phyloP scores from a whole-genome alignment of 2,888 invertebrate genomes.

The Sericinus montela region DNA sequence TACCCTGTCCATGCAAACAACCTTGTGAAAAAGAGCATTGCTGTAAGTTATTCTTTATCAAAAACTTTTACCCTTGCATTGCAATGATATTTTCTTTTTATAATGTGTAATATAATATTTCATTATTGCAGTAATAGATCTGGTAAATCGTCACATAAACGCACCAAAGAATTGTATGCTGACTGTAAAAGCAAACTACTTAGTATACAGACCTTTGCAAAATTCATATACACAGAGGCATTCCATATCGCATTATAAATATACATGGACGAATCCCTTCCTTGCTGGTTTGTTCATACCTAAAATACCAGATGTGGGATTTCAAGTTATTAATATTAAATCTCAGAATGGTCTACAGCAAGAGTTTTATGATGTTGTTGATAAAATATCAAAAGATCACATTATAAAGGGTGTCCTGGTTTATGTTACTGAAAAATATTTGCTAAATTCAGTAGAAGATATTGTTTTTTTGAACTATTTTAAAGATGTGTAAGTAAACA shows the following conservation, averaged over 20 bases:
- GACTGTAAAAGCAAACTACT: constrained; percentile 43
- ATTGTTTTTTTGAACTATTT: constrained; percentile 61
- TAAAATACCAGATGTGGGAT: constrained; percentile 57
- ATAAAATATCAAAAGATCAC: constrained; percentile 41
- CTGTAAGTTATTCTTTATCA: constrained; percentile 45
- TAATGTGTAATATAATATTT: not conserved
- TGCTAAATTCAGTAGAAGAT: constrained; percentile 54
- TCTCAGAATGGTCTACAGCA: constrained; percentile 37
- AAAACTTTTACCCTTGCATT: too few species aligned
- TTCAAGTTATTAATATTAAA: constrained; percentile 50
- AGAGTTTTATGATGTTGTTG: constrained; percentile 41
- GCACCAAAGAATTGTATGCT: constrained; percentile 60
- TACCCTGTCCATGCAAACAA: constrained; percentile 45
- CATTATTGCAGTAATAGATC: constrained; percentile 58
- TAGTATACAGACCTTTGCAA: constrained; percentile 53
- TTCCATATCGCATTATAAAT: constrained; percentile 35
- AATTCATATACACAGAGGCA: constrained; percentile 44
- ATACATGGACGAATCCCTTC: constrained; percentile 35
- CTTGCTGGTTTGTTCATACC: constrained; percentile 64
- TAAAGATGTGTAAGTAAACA: constrained; percentile 55
- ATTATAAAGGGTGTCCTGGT: constrained; percentile 60
- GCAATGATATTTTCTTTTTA: too few species aligned
- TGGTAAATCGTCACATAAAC: constrained; percentile 23
- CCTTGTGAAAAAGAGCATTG: constrained; percentile 56
- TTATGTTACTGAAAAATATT: constrained; percentile 64